Evolutionary conservation across 2,888 invertebrate genomes (phyloP).

Genomic region (Agonopterix alstromeriana): DNA sequence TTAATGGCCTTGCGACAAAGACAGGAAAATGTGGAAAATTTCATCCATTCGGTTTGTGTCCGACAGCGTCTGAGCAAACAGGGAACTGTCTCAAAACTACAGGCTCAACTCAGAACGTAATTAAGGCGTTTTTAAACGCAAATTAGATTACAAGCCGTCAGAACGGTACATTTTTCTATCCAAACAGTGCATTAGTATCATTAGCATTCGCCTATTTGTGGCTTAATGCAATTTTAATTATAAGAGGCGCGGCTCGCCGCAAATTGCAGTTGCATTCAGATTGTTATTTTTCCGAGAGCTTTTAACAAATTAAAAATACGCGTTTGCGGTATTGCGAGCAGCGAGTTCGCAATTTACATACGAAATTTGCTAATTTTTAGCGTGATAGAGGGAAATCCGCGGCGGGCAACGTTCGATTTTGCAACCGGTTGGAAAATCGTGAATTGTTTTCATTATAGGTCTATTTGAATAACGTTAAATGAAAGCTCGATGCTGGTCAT

Average conservation of each 20-base stretch:
- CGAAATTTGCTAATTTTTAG: slow-evolving; percentile 15
- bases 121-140: slow-evolving; percentile 37
- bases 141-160: slow-evolving; percentile 41
- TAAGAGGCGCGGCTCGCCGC: slow-evolving; percentile 60
- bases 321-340: slow-evolving; percentile 9
- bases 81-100: slow-evolving; percentile 16
- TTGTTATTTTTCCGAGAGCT: slow-evolving; percentile 67
- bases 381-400: slow-evolving; percentile 17
- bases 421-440: slow-evolving; percentile 5
- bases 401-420: slow-evolving; percentile 9
- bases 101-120: slow-evolving; percentile 21
- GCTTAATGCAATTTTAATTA: slow-evolving; percentile 75
- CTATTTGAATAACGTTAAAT: no score
- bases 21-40: no score
- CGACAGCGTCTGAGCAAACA: background rate
- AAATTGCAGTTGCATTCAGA: slow-evolving; percentile 65
- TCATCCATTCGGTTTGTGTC: no score
- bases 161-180: slow-evolving; percentile 49
- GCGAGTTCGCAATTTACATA: slow-evolving; percentile 17
- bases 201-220: slow-evolving; percentile 51
- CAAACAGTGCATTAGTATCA: slow-evolving; percentile 59
- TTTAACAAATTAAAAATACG: slow-evolving; percentile 69
- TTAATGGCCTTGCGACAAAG: no score
- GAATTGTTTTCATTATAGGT: slow-evolving; percentile 12
- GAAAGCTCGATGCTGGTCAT: no score